Evolutionary conservation across 1,140 invertebrate species (phyloP).

Genomic region (Sarcophaga peregrina): DNA sequence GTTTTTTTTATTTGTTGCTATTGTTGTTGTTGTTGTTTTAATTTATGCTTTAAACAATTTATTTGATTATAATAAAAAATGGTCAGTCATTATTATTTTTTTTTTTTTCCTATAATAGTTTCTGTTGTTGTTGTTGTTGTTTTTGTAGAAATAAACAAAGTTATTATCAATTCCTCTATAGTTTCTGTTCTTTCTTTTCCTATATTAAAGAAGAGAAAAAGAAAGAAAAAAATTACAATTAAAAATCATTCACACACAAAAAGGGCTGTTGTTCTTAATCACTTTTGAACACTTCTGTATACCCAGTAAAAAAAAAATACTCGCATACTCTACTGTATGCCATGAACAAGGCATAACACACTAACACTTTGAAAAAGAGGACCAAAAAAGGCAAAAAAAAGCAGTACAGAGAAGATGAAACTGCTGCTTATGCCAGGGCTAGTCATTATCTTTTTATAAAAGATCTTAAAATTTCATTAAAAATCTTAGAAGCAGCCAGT

Average conservation of each 20-base stretch:
- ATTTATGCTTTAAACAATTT: constrained; percentile 8
- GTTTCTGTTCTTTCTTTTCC: too few species aligned
- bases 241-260: background rate
- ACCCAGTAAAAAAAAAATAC: background rate
- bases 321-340: background rate
- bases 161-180: background rate
- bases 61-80: background rate
- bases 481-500: background rate
- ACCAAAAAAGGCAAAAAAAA: too few species aligned
- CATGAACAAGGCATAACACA: background rate
- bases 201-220: background rate
- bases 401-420: too few species aligned
- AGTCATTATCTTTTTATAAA: background rate
- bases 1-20: too few species aligned
- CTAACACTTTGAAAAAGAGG: too few species aligned
- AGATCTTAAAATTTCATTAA: constrained; percentile 10
- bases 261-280: constrained; percentile 3
- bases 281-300: background rate
- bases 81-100: background rate
- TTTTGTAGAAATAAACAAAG: constrained; percentile 5
- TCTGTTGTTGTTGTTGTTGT: background rate
- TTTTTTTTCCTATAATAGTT: background rate
- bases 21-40: background rate
- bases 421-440: background rate
- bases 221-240: background rate